Base-by-base conservation (phyloP, 2,113 vertebrate species). In the Lepus timidus region DNA sequence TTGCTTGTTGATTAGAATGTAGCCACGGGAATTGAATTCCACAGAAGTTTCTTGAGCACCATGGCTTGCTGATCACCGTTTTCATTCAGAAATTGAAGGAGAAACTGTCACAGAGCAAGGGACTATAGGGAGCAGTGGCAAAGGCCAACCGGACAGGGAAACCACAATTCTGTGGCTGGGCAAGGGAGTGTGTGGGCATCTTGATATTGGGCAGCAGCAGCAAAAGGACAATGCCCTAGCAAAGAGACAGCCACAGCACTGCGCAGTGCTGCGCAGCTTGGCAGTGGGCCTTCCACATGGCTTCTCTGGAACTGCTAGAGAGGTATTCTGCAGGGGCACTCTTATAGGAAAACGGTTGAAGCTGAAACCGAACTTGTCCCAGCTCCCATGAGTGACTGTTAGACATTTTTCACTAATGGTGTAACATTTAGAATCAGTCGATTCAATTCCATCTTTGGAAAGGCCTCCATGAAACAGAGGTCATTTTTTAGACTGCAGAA, bases 401-500 rank as follows among this genome's bases (percentile, higher is more conserved):
- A 31, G 84, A 71, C 67, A 88, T 79, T 92, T 95, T 95, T 85
- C 68, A 62, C 39, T 85, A 94, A 90, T 31, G 44, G 9, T 13
- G 12, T 65, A 85, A 95, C 67, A 89, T 92, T 92, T 73, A 93
- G 74, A 96, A 95, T 76, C 52, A 86, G 49, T 95, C 0, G 0
- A 92, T 90, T 84, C 39, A 64, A 85, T 73, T 88, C 82, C 79
- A n/a, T 84, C 76, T 90, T 65, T 33, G 82, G 81, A 87, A 93
- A 97, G 67, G 25, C 27, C 73, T 91, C 73, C 27, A 16, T 74
- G 73, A 90, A 90, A 82, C 80, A 92, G 85, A 95, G 73, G 85
- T 90, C 92, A 86, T 85, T 93, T 88, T 95, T 84, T 68, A 95
- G 87, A 91, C 3, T 70, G 58, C 17, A 14, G 4, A 95, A 93